A percentile compares a stretch with the other conserved stretches of the same genome.
Conservation (phyloP, 2,888 invertebrate genomes). For the Cryptus armator region DNA sequence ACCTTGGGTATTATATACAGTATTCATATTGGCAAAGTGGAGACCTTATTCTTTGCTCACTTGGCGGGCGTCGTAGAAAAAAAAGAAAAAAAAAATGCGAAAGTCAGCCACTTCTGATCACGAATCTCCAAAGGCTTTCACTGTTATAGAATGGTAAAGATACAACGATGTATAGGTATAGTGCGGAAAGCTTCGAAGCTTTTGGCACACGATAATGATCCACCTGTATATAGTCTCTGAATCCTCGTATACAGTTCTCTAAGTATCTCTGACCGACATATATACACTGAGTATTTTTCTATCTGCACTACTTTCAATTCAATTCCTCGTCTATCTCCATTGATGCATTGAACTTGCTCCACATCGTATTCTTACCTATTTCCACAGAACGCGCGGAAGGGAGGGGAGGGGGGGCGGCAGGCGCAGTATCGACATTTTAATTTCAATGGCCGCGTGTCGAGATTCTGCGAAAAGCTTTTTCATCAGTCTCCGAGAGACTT, state of each 20-base stretch:
- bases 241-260: constrained; percentile 8
- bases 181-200: not conserved
- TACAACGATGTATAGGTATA: not conserved
- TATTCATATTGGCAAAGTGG: not conserved
- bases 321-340: constrained; percentile 1
- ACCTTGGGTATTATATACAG: not conserved
- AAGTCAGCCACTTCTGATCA: constrained; percentile 38
- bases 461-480: not conserved
- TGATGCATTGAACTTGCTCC: constrained; percentile 7
- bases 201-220: constrained; percentile 43
- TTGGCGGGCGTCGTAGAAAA: constrained; percentile 17
- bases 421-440: not conserved
- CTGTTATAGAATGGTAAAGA: constrained; percentile 7
- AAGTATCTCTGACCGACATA: constrained; percentile 31
- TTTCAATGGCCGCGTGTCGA: not conserved
- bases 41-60: constrained; percentile 24
- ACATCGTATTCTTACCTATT: not conserved
- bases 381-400: not conserved
- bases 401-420: not conserved
- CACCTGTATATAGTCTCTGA: not conserved
- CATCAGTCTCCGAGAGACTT: not conserved
- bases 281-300: constrained; percentile 24
- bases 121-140: constrained; percentile 34
- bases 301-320: constrained; percentile 9
- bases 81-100: constrained; percentile 6